Evolutionary conservation across 2,797 vertebrate genomes (phyloP), one percentile per base, ranked within the genome.

Genomic region (Gallinago stenura): DNA sequence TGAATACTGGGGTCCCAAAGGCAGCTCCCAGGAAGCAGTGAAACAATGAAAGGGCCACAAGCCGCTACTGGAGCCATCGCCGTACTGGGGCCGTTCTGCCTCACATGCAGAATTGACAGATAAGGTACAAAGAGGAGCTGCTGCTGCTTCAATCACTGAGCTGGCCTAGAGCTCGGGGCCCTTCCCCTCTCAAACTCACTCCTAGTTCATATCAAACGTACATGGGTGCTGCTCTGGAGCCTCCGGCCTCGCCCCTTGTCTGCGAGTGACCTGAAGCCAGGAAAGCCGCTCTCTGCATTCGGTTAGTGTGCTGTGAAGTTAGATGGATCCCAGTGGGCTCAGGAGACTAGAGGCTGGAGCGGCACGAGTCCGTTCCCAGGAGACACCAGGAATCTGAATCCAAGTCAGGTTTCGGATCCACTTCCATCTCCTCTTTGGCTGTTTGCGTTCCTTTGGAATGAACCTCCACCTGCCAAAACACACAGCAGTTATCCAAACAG

Each of bases 331-430:
- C 97, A 97, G 96, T 95, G 93, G 96, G 95, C 96, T 97, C 96
- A 97, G 94, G 95, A 98, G 96, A 97, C 97, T 98, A 98, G 96
- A 98, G 98, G 95, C 98, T 98, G 96, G 98, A 98, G 95, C 98
- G 98, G 95, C 97, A 98, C 46, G 98, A 98, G 91, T 98, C 98
- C 93, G 98, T 97, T 97, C 98, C 98, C 95, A 98, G 97, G 68
- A 98, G 98, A 96, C 98, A 98, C 98, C 98, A 98, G 89, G 98
- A 98, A 90, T 98, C 98, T 77, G 98, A 98, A 97, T 98, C 98
- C 96, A 98, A 75, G 53, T 98, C 98, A 93, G 98, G 98, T 89
- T 98, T 98, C 1, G 98, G 96, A 98, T 98, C 98, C 73, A 95
- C 87, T 96, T 98, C 98, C 95, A 95, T 89, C 87, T 98, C 98